phyloP scores from a whole-genome alignment of 2,797 vertebrate genomes.

The Parambassis ranga region DNA sequence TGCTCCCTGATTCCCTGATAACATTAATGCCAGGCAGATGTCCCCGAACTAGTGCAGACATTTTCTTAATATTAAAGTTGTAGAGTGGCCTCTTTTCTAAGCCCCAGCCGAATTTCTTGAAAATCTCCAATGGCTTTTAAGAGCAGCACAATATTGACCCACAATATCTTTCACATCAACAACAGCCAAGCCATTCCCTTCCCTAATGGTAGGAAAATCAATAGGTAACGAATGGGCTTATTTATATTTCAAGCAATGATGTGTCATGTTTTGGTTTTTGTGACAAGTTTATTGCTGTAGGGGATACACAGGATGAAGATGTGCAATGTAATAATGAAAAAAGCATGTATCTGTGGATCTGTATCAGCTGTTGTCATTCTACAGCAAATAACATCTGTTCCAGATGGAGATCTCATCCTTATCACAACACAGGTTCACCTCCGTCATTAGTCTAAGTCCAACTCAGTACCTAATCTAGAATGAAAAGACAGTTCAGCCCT shows the following conservation, averaged over 20 bases:
- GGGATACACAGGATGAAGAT: constrained; percentile 5
- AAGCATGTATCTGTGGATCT: constrained; percentile 20
- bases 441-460: constrained; percentile 69
- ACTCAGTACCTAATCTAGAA: constrained; percentile 67
- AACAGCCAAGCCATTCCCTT: constrained; percentile 58
- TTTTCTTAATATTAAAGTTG: constrained; percentile 67
- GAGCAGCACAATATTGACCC: constrained; percentile 72
- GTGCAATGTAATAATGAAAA: constrained; percentile 25
- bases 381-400: constrained; percentile 57
- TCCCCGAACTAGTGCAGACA: constrained; percentile 71
- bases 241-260: constrained; percentile 74
- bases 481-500: constrained; percentile 69
- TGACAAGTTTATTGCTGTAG: constrained; percentile 68
- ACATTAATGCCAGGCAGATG: constrained; percentile 80
- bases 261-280: constrained; percentile 73
- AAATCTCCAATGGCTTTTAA: constrained; percentile 73
- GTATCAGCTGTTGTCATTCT: constrained; percentile 49
- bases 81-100: constrained; percentile 53
- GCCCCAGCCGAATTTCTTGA: constrained; percentile 42
- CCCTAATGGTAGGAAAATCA: constrained; percentile 75
- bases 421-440: constrained; percentile 61
- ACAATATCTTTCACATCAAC: constrained; percentile 70
- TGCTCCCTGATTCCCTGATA: constrained; percentile 77
- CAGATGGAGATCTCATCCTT: constrained; percentile 58
- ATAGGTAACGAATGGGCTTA: constrained; percentile 75